A percentile compares a stretch with the other conserved stretches of the same genome.
These are phyloP conservation scores for Drosophila paramelanica DNA, from an alignment of 2,888 invertebrate genomes.

Conservation along the genomic window DNA sequence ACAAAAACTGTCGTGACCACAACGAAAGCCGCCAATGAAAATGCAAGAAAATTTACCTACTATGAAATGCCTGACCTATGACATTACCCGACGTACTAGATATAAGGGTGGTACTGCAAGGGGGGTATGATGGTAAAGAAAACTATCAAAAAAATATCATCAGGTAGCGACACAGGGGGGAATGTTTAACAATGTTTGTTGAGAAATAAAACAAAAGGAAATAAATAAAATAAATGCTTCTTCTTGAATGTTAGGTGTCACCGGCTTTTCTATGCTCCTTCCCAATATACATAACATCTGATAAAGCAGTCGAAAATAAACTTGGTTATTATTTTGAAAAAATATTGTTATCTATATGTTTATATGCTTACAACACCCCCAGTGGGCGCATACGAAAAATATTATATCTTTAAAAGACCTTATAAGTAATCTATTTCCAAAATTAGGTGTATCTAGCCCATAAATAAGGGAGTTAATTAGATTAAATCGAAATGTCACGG, in stretches of 20 bases:
- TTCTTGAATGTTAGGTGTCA: not conserved
- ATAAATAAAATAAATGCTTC: not conserved
- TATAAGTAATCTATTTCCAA: not conserved
- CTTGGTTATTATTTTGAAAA: too few species aligned
- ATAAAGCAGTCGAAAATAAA: too few species aligned
- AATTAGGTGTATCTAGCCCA: too few species aligned
- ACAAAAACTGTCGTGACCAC: constrained; percentile 21
- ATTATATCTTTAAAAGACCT: too few species aligned
- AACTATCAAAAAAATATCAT: not conserved
- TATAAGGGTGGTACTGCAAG: not conserved
- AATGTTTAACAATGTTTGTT: not conserved
- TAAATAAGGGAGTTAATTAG: too few species aligned
- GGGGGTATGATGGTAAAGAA: too few species aligned
- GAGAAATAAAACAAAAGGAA: not conserved
- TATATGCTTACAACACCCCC: too few species aligned
- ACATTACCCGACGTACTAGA: constrained; percentile 29
- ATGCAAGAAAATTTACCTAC: not conserved
- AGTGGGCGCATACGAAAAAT: too few species aligned
- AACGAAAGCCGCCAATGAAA: not conserved
- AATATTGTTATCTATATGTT: too few species aligned
- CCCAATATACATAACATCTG: too few species aligned
- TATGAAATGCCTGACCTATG: constrained; percentile 38
- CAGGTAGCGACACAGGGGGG: not conserved
- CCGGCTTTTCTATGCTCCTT: too few species aligned
- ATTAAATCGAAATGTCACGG: too few species aligned